Base-by-base conservation (phyloP, 2,888 invertebrate species). In the Epistrophe eligans region DNA sequence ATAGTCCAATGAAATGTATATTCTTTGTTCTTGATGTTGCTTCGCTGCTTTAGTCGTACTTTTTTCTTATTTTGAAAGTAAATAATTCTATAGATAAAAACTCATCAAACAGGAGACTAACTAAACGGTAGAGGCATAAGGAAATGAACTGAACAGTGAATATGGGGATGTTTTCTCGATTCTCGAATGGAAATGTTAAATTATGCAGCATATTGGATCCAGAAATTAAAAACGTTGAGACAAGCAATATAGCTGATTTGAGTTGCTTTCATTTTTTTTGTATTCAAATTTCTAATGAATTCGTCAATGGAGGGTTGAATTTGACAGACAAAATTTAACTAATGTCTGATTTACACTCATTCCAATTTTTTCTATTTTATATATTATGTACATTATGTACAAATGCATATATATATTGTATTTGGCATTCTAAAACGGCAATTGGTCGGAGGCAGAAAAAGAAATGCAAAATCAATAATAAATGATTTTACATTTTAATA, bases 1-100 rank as follows among this genome's bases (percentile, higher is more conserved):
- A 90, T 91, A 90, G 88, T 89, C 88, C 77, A 82, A 83, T 83
- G 72, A 79, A 77, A 83, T 83, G 85, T 81, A 74, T 85, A 74
- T 85, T 81, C 85, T 85, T 74, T 81, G 77, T 85, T 82, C 77
- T 74, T 81, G 70, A 77, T 77, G 57, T 48, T 66, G 58, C 52
- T 35, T 43, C 50, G 24, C 1, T 24, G 48, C 17, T 64, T 66
- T 10, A 50, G 50, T 71, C 17, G 45, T 48, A 17, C 71, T 43
- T 57, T 52, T 52, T 55, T 62, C 43, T 1, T 40, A 24, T 60
- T 38, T 60, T 38, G 28, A 3, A 10, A 32, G 28, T 28, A 5
- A 5, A 2, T 28, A n/a, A n/a, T n/a, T n/a, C n/a, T n/a, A 4
- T 28, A 66, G 38, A 66, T 32, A 55, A 24, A n/a, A 55, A 55